Base-by-base conservation (phyloP, 2,113 vertebrate species). In the Meleagris gallopavo region DNA sequence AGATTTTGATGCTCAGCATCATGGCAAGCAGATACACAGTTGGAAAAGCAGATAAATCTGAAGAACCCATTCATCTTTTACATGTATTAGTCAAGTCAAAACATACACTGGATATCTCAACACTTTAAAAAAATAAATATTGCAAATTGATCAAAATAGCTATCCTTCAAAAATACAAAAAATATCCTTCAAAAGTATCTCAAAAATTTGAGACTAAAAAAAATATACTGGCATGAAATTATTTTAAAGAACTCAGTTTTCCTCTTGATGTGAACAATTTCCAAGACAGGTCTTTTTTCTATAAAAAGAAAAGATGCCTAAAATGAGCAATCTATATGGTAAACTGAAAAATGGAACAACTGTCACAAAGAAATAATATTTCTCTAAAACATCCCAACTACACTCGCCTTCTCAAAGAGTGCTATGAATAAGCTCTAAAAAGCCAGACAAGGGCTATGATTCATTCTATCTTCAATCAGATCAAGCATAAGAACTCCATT, bases 21-120 rank as follows among this genome's bases (percentile, higher is more conserved):
- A 32, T 5, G 21, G 36, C 22, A 75, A 14, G 6, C 15, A 27
- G 2, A 7, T n/a, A 58, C 9, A 61, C 17, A 41, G 0, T 1
- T 22, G 9, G 14, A 17, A 86, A 85, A 83, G 13, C 11, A 88
- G 22, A 22, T 16, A 40, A 24, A 76, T n/a, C 9, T 80, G 54
- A 58, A 88, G 69, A 11, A 64, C 13, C 21, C 1, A 0, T 19
- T 43, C 40, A 67, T 18, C 54, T 57, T 60, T 67, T 14, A 27
- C 12, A 29, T 3, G 1, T 16, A 72, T 67, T 72, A 85, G 71
- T 55, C 52, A 77, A 55, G 32, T 46, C 54, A 69, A 82, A 74
- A 61, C 30, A 58, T 7, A 71, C 12, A 64, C 7, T 36, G n/a
- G 69, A 2, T 60, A 67, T 15, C n/a, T 91, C 16, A 18, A 27